Evolutionary conservation across 2,888 invertebrate species (phyloP), one percentile per base, ranked within the genome.

Genomic region (Tenodera sinensis): DNA sequence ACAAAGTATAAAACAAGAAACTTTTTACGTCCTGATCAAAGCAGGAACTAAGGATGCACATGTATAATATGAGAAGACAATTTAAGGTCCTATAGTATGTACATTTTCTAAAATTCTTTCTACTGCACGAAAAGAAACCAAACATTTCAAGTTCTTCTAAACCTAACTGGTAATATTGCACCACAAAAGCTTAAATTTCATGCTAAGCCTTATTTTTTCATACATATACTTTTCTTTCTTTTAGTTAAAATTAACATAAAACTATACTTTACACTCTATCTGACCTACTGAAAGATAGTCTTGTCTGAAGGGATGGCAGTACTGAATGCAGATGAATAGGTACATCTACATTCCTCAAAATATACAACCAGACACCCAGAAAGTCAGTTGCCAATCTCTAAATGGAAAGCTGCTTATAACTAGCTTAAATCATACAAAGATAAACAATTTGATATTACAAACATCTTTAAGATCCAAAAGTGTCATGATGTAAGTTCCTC

Each of bases 401-500:
- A 54, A 20, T 54, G 54, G 15, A 54, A 54, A 34, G 42, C 42
- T 42, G 12, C 42, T 42, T 71, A 71, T 25, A 20, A 15, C 20
- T 20, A 71, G 20, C 54, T 71, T 8, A 71, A 20, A 71, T 71
- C 4, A 20, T 6, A 54, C 14, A 71, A 71, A 71, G 4, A 20
- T 25, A 20, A 71, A 25, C 54, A 71, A 25, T 71, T 20, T 20
- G 54, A 71, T 71, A 1, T 71, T 20, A 71, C 6, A 15, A 71
- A 71, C 28, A 71, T 81, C 7, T 3, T 47, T 86, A 30, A 14
- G 54, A 85, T 20, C 54, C 90, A 88, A 88, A 90, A 89, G 88
- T 88, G 91, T 93, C 93, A 94, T 88, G 94, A 94, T 2, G 97
- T 96, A 90, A 97, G 93, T 90, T 97, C 95, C 92, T 97, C 97